Evolutionary conservation across 2,888 invertebrate genomes (phyloP).

Genomic region (Epirrhoe alternata): DNA sequence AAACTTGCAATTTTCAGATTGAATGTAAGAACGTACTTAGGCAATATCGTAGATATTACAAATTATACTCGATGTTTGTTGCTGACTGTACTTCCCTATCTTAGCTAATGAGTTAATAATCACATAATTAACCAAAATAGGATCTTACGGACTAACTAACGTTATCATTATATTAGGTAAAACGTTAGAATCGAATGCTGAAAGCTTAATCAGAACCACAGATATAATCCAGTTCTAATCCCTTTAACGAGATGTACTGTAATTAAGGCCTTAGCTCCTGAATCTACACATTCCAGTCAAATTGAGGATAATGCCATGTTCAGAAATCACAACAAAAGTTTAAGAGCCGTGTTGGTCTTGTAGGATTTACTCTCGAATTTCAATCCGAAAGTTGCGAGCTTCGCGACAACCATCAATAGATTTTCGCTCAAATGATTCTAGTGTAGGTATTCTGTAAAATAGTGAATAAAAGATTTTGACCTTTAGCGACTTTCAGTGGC

Average conservation of each 20-base stretch:
- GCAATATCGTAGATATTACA: not conserved
- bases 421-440: too few relatives aligned
- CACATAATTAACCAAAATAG: not conserved
- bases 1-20: too few relatives aligned
- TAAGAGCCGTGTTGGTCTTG: too few relatives aligned
- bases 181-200: not conserved
- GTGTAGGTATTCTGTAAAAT: too few relatives aligned
- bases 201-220: not conserved
- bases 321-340: too few relatives aligned
- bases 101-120: not conserved
- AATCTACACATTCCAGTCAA: not conserved
- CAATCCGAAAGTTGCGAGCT: too few relatives aligned
- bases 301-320: too few relatives aligned
- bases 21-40: not conserved
- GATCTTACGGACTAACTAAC: not conserved
- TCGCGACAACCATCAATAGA: too few relatives aligned
- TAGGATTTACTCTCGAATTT: too few relatives aligned
- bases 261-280: not conserved
- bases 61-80: not conserved
- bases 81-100: too few relatives aligned
- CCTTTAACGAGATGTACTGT: constrained; percentile 7
- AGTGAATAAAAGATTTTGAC: too few relatives aligned
- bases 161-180: not conserved
- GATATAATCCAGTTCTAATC: constrained; percentile 12
- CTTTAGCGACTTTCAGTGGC: too few relatives aligned